Evolutionary conservation across 2,888 invertebrate species (phyloP), one percentile per base, ranked within the genome.

Genomic region (Spatulosminthurus flaviceps): DNA sequence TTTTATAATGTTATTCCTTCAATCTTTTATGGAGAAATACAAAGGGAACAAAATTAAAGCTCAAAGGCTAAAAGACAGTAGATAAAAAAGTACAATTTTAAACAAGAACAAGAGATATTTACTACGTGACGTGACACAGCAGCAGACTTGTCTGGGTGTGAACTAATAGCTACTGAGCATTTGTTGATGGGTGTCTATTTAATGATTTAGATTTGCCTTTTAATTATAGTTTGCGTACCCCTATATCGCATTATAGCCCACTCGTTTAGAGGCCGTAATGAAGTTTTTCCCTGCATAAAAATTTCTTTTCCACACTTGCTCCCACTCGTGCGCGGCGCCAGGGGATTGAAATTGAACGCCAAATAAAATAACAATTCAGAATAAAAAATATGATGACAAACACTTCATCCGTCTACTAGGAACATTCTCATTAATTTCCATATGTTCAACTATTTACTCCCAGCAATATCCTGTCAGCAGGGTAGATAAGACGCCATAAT

Each of bases 261-360:
- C n/a, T n/a, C n/a, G n/a, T n/a, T n/a, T n/a, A n/a, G n/a, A n/a
- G n/a, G 24, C 67, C 67, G 16, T 67, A 28, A 19, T n/a, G 24
- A 24, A 13, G 4, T 67, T 67, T 26, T 67, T 19, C 28, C 28
- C 13, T 24, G 19, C 67, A 51, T 51, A 19, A 51, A 51, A 51
- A 51, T 26, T 19, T 67, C 19, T 67, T 67, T 67, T 67, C 16
- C 51, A n/a, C n/a, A 9, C 28, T 67, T 26, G 26, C 28, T 64
- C 26, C 64, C 9, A 64, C 64, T 64, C 64, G 64, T 64, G 64
- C 64, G 26, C 24, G 64, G 64, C 64, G 64, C 64, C 64, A 64
- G 26, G 26, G 64, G 24, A 64, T 24, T 64, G 64, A 26, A 22
- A 64, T 22, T 22, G 64, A 26, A 64, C 22, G 64, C 64, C 64